Evolutionary conservation across 2,888 invertebrate species (phyloP), one percentile per base, ranked within the genome.

Genomic region (Chymomyza fuscimana): DNA sequence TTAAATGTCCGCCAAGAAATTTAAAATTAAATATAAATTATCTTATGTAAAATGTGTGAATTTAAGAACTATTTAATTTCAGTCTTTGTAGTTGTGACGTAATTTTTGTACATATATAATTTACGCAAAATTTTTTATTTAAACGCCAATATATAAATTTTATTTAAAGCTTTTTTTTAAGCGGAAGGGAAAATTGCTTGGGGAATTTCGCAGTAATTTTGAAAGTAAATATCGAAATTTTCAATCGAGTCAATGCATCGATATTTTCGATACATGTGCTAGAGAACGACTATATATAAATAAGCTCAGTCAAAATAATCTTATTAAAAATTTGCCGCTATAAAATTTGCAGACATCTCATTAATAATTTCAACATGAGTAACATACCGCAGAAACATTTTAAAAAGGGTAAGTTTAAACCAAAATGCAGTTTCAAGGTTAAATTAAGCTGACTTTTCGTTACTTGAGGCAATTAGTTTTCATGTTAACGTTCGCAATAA

Each of bases 331-430:
- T n/a, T 65, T 65, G 25, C 40, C 40, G 32, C 15, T 36, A n/a
- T 15, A 46, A 16, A 1, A 59, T n/a, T 19, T 15, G 15, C 19
- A 29, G n/a, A 52, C 22, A 16, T 52, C 40, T n/a, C 29, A 25
- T 25, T n/a, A 32, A 25, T 1, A 52, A 52, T 12, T 29, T 52
- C 2, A 36, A 40, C 19, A 46, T 15, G 62, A 50, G 2, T 50
- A 62, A 22, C 52, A 73, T 86, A 63, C 87, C 85, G 19, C 63
- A 77, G 5, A 81, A 78, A 25, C 85, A 86, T 73, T 86, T 87
- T 9, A 86, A 86, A n/a, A 75, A 73, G 72, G 88, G 85, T 87
- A 15, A 77, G 75, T 65, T 22, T 1, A 50, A 32, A 32, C 7
- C 5, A 32, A 32, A 32, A 56, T 50, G 52, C 16, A 63, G 9